Conservation (phyloP, 2,888 invertebrate genomes). For the Leptopilina myrica region DNA sequence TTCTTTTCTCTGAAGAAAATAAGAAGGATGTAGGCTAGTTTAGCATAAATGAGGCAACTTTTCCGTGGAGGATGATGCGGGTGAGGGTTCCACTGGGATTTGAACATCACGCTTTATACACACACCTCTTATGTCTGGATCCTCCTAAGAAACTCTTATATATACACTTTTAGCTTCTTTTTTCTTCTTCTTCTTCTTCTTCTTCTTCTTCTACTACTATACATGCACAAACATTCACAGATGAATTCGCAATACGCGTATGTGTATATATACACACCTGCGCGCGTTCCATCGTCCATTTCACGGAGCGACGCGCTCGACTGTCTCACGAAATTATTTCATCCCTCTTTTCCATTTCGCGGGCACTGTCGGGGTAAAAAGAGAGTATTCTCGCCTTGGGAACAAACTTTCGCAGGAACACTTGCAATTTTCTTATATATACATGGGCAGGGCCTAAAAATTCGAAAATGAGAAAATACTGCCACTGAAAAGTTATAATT, state of each 20-base stretch:
- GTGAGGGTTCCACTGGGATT: conserved; percentile 58
- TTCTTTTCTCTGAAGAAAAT: conserved; percentile 37
- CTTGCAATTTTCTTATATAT: background rate
- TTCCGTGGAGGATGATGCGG: conserved; percentile 58
- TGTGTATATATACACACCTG: conserved; percentile 45
- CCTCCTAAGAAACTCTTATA: conserved; percentile 46
- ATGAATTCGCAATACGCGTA: conserved; percentile 9
- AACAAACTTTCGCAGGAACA: conserved; percentile 22
- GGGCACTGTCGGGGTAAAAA: background rate
- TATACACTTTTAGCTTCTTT: conserved; percentile 34
- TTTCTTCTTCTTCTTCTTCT: too few relatives aligned
- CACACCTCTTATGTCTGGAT: conserved; percentile 55
- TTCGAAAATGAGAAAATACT: background rate
- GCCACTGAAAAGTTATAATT: too few relatives aligned
- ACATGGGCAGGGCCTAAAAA: background rate
- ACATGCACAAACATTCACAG: background rate
- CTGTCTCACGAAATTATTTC: conserved; percentile 63
- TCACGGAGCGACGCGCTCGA: conserved; percentile 60
- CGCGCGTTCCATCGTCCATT: conserved; percentile 53
- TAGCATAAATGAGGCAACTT: conserved; percentile 70
- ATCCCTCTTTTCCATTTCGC: conserved; percentile 50
- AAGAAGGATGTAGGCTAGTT: conserved; percentile 56
- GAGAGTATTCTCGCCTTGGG: conserved; percentile 5
- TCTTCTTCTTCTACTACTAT: background rate
- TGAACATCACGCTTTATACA: conserved; percentile 47